These are phyloP conservation scores for Ginglymostoma cirratum DNA, from an alignment of 2,113 vertebrate genomes.

Conservation along the genomic window DNA sequence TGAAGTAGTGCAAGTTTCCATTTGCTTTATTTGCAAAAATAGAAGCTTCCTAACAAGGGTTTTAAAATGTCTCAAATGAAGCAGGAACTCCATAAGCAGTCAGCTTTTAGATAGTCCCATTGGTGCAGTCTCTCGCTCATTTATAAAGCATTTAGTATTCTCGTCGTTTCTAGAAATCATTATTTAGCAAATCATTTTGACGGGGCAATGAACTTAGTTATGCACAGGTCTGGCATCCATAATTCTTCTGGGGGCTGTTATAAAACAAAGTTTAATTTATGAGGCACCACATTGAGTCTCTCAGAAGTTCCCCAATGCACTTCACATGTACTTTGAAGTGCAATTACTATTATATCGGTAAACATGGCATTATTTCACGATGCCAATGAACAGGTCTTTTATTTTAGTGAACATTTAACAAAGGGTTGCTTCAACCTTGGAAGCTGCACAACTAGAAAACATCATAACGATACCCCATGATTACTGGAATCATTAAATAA, in stretches of 20 bases:
- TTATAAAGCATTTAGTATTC: neutral
- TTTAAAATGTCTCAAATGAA: neutral
- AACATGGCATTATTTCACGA: neutral
- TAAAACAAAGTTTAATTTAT: neutral
- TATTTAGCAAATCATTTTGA: neutral
- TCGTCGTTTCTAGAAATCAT: neutral
- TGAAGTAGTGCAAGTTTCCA: constrained; percentile 9
- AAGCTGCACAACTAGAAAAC: neutral
- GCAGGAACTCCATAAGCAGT: neutral
- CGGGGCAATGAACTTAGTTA: neutral
- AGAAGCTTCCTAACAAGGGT: neutral
- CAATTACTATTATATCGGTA: neutral
- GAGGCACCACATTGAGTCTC: neutral
- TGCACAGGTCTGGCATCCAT: neutral
- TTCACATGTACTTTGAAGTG: neutral
- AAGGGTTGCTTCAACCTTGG: neutral
- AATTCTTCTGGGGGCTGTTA: neutral
- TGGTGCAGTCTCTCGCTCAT: neutral
- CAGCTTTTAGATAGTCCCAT: constrained; percentile 3
- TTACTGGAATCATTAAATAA: neutral
- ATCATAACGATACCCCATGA: neutral
- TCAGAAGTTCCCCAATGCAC: neutral
- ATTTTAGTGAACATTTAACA: neutral
- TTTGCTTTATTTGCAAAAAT: neutral
- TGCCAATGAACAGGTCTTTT: neutral